A percentile compares a stretch with the other conserved stretches of the same genome.
Evolutionary conservation across 1,140 invertebrate species (phyloP).

Genomic region (Diorhabda elongata): DNA sequence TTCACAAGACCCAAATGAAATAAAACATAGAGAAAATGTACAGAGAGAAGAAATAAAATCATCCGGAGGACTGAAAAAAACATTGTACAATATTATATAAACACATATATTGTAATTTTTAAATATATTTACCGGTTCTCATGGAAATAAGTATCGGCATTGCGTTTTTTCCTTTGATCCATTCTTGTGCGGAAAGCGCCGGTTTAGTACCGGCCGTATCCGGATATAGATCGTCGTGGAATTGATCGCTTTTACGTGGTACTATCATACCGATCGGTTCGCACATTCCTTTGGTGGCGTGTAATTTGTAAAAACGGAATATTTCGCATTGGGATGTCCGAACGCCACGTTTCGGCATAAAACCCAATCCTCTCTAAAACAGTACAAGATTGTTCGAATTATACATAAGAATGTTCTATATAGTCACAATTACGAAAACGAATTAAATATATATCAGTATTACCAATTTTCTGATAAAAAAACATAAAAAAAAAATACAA

Average conservation of each 20-base stretch:
- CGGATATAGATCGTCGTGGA: conserved; percentile 86
- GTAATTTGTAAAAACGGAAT: conserved; percentile 88
- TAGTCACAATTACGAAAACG: background rate
- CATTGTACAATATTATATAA: no score
- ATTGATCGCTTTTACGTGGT: conserved; percentile 68
- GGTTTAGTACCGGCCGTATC: conserved; percentile 82
- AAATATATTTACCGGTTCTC: conserved; percentile 60
- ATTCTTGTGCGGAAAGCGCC: conserved; percentile 80
- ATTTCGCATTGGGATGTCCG: conserved; percentile 78
- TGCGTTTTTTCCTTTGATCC: conserved; percentile 79
- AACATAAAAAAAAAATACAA: no score
- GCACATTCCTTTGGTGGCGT: conserved; percentile 79
- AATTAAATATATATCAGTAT: no score
- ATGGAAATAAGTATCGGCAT: conserved; percentile 80
- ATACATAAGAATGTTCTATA: background rate
- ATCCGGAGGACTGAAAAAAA: no score
- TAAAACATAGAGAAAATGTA: no score
- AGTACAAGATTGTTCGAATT: conserved; percentile 26
- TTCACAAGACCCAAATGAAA: no score
- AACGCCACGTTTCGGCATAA: conserved; percentile 92
- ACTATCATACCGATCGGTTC: conserved; percentile 95
- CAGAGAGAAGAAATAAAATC: no score
- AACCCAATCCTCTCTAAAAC: conserved; percentile 77
- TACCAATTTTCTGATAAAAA: no score
- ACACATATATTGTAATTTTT: no score